Evolutionary conservation across 1,140 invertebrate species (phyloP), one percentile per base, ranked within the genome.

Genomic region (Augochlora pura): DNA sequence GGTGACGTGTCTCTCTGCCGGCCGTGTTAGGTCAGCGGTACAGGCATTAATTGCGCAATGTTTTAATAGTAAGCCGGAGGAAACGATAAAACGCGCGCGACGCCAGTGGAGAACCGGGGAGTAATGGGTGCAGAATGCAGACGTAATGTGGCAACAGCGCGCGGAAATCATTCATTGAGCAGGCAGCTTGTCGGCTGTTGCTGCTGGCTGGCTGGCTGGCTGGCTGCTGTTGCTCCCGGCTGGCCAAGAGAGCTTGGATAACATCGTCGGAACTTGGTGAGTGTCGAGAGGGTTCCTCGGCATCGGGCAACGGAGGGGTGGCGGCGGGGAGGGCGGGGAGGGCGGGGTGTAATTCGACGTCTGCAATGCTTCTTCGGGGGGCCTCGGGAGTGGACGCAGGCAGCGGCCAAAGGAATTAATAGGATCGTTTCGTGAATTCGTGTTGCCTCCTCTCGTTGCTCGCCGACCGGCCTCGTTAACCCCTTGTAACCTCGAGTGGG

Each of bases 131-230:
- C 80, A 89, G 86, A 85, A 86, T 81, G 72, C 76, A 84, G 82
- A 88, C 77, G 82, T 85, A 84, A 60, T 63, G 64, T 89, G 90
- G 90, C 90, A 91, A 91, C 90, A 84, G 73, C 86, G 91, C 90
- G 81, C 91, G 92, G 92, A 92, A 92, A 93, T 92, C 91, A 92
- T 92, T 93, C 92, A 92, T 93, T 92, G 91, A 92, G 76, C 75
- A 39, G 75, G 21, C 72, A 66, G 42, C 54, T 77, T 27, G 75
- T 70, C 74, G 74, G 71, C 46, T 54, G 23, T 46, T 46, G 64
- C 63, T 46, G 62, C 18, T 18, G 57, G 62, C 18, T 18, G 57
- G 62, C 18, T 18, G 57, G 42, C 54, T 77, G n/a, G 75, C 62
- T 65, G 74, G 71, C 46, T 54, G 23, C 25, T 46, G 64, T 38